phyloP scores from a whole-genome alignment of 2,113 vertebrate species.

The Melanocharis versteri region DNA sequence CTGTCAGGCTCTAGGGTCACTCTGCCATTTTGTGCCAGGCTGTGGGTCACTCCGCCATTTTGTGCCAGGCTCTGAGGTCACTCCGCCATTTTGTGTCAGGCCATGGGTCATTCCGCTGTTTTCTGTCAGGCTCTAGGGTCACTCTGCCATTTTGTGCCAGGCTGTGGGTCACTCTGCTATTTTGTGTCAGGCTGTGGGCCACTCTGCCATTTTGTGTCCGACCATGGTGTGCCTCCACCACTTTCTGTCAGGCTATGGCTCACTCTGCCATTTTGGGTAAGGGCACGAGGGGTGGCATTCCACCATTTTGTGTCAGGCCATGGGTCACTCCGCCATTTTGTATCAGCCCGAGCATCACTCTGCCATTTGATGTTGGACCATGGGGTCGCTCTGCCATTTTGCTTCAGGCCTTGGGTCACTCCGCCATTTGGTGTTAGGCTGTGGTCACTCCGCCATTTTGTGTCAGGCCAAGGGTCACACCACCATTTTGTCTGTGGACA shows the following conservation, averaged over 20 bases:
- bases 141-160: not conserved
- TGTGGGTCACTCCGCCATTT: not conserved
- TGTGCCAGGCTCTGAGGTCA: not conserved
- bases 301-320: accelerated
- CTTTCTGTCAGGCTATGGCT: too few relatives aligned
- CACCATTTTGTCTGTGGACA: not conserved
- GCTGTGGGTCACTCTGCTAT: not conserved
- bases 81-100: not conserved
- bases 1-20: too few relatives aligned
- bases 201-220: too few relatives aligned
- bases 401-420: too few relatives aligned
- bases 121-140: not conserved
- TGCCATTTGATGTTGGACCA: too few relatives aligned
- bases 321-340: not conserved
- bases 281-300: too few relatives aligned
- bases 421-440: too few relatives aligned
- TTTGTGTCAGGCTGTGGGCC: not conserved
- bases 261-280: not conserved
- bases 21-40: not conserved
- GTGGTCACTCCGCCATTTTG: not conserved
- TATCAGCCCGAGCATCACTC: too few relatives aligned
- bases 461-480: not conserved
- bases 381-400: not conserved
- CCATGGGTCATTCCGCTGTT: not conserved
- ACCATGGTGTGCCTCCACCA: too few relatives aligned